Evolutionary conservation across 2,797 vertebrate species (phyloP).

Genomic region (Hafferia zeledoni): DNA sequence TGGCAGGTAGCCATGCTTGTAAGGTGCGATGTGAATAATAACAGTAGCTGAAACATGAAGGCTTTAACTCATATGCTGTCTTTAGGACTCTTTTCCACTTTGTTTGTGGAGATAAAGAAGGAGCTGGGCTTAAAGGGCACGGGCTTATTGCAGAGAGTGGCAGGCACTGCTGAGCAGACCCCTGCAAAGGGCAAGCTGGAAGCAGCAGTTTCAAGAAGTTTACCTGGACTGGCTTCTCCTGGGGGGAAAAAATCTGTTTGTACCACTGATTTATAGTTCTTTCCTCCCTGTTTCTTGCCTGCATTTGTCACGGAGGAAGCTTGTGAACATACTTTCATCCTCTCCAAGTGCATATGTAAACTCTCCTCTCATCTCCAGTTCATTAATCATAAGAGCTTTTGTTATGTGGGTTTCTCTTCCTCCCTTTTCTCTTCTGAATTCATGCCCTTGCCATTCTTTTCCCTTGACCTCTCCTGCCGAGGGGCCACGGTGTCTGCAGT

Average conservation of each 20-base stretch:
- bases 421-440: neutral
- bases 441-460: neutral
- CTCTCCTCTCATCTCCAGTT: neutral
- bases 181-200: neutral
- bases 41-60: conserved; percentile 14
- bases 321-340: conserved; percentile 12
- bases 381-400: conserved; percentile 21
- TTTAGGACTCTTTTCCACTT: neutral
- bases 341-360: conserved; percentile 26
- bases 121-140: neutral
- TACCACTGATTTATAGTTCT: conserved; percentile 36
- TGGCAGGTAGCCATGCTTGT: conserved; percentile 55
- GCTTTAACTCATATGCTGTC: conserved; percentile 27
- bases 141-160: neutral
- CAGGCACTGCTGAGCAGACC: neutral
- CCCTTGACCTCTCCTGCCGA: neutral
- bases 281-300: neutral
- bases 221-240: neutral
- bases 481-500: fast-evolving
- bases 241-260: neutral
- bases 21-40: conserved; percentile 10
- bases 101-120: neutral
- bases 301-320: conserved; percentile 33
- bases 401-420: neutral
- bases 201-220: neutral